Percentiles rank a stretch among this genome's conserved stretches.
phyloP scores from a whole-genome alignment of 2,797 vertebrate species.

The Rallus crepitans region DNA sequence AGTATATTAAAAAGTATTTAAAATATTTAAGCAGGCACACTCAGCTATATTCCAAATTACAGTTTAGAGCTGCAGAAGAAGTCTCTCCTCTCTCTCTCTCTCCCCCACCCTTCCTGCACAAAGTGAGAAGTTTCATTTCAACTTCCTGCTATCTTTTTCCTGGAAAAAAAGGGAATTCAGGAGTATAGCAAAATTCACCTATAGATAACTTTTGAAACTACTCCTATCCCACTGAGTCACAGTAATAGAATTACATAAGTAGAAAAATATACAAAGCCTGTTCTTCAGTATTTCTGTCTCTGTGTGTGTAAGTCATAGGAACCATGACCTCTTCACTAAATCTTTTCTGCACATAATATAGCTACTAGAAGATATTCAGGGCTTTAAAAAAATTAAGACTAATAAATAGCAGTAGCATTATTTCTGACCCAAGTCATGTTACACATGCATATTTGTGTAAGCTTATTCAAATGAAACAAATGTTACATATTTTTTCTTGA shows the following conservation, averaged over 20 bases:
- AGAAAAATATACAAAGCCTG: background rate
- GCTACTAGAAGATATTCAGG: background rate
- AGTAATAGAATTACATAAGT: background rate
- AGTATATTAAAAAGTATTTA: background rate
- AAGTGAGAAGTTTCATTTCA: background rate
- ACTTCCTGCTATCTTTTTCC: background rate
- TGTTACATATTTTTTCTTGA: background rate
- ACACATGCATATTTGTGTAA: background rate
- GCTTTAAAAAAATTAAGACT: background rate
- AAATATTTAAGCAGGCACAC: background rate
- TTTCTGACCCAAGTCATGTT: background rate
- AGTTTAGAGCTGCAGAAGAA: background rate
- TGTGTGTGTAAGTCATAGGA: background rate
- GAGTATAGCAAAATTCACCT: background rate
- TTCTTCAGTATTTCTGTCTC: background rate
- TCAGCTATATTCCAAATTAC: background rate
- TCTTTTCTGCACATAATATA: background rate
- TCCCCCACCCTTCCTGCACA: rapidly evolving
- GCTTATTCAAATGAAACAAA: background rate
- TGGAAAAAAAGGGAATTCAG: background rate
- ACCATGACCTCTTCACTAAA: background rate
- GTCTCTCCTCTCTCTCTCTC: background rate
- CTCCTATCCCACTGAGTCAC: background rate
- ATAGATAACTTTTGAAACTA: background rate
- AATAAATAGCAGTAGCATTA: background rate